Evolutionary conservation across 2,113 vertebrate species (phyloP), one percentile per base, ranked within the genome.

Genomic region (Phainopepla nitens): DNA sequence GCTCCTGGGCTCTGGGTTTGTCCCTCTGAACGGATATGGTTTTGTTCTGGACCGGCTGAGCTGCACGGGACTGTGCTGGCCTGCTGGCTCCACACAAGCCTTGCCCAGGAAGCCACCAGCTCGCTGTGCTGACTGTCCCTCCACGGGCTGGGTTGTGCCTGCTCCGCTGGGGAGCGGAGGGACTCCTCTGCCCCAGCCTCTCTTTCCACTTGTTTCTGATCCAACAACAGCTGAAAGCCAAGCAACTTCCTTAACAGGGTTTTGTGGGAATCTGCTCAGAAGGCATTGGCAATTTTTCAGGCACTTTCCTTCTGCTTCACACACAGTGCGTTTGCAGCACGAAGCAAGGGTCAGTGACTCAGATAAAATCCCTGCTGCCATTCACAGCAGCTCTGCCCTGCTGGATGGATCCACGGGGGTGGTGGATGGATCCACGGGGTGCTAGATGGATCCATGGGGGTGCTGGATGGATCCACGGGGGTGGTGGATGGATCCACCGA

Each of bases 11-110:
- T 57, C 13, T 0, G 1, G 8, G 15, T 62, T 65, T 35, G 13
- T 21, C 14, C 33, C 13, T 15, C 13, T 1, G 1, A 18, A 8
- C 2, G 1, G 23, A 47, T 23, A 14, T 3, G 18, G 3, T 8
- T 41, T 36, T 20, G n/a, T 41, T 24, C 24, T 0, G 8, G 61
- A 2, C 1, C 2, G 4, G 28, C 57, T 49, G 44, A 62, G 1
- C 17, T 2, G 17, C 35, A 0, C 56, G 5, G 45, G 66, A 3
- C 65, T 22, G 50, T 23, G 28, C 35, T 3, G 2, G 15, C 1
- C 0, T 1, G 3, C n/a, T 8, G 41, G 15, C 49, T 44, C 33
- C 42, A 3, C 4, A 3, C 41, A 25, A 3, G 29, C 3, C 21
- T 7, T 20, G 2, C 10, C 45, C 27, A 3, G 66, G 35, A 7